These are phyloP conservation scores for Todus mexicanus DNA, from an alignment of 2,797 vertebrate genomes.

Conservation along the genomic window DNA sequence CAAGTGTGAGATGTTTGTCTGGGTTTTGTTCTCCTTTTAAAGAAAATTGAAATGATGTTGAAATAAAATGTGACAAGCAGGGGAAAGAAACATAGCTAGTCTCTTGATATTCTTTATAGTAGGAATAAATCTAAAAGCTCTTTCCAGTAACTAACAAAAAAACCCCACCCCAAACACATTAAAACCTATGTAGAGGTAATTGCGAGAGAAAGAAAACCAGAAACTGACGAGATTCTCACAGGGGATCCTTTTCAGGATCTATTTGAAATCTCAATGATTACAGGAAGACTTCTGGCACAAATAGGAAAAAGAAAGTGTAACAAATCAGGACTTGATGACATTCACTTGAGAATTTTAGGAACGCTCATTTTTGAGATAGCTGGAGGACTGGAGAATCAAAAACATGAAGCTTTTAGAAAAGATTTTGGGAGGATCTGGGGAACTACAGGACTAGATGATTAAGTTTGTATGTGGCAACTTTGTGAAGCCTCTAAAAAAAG, in stretches of 20 bases:
- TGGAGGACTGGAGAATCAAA: neutral
- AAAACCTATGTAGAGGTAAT: neutral
- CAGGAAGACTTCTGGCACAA: neutral
- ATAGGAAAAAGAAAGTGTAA: neutral
- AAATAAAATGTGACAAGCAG: neutral
- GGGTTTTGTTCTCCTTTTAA: neutral
- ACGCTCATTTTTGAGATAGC: neutral
- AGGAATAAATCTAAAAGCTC: neutral
- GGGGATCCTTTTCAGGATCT: neutral
- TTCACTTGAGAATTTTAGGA: neutral
- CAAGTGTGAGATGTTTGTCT: neutral
- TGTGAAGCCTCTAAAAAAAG: neutral
- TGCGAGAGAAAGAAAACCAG: neutral
- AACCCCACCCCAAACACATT: neutral
- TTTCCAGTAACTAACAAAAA: neutral
- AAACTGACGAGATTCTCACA: neutral
- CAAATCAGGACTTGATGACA: neutral
- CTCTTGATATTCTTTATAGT: neutral
- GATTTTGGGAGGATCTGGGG: neutral
- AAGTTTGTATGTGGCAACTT: neutral
- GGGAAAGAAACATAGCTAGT: neutral
- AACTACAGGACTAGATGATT: neutral
- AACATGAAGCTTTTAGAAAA: neutral
- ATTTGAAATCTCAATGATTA: neutral
- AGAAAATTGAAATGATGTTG: neutral